phyloP scores from a whole-genome alignment of 2,888 invertebrate genomes.

The Ectobius pallidus region DNA sequence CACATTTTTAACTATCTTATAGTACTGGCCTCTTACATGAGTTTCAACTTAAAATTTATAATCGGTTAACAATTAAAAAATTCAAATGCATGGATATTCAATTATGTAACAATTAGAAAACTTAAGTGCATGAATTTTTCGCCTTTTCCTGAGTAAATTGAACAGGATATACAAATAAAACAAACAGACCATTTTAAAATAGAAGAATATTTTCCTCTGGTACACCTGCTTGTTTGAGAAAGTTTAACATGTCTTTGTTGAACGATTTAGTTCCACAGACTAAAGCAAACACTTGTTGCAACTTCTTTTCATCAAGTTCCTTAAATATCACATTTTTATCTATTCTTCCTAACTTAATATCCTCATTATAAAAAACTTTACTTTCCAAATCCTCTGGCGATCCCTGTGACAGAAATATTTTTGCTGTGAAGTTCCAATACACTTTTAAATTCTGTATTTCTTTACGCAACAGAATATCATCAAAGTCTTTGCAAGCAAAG shows the following conservation, averaged over 20 bases:
- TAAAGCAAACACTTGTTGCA: constrained; percentile 56
- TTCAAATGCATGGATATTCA: too few relatives aligned
- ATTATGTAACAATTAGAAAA: too few relatives aligned
- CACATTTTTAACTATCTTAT: too few relatives aligned
- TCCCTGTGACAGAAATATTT: constrained; percentile 62
- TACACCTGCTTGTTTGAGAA: constrained; percentile 1
- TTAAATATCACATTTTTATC: constrained; percentile 51
- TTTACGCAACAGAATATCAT: constrained; percentile 66
- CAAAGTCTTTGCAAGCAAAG: constrained; percentile 64
- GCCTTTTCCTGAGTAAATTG: too few relatives aligned
- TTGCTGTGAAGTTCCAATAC: constrained; percentile 78
- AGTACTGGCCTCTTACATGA: too few relatives aligned
- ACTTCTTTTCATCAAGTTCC: constrained; percentile 51
- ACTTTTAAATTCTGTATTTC: constrained; percentile 63
- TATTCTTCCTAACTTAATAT: constrained; percentile 56
- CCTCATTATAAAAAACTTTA: constrained; percentile 60
- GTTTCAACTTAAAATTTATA: too few relatives aligned
- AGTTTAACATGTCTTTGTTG: constrained; percentile 55
- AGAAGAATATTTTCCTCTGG: constrained; percentile 13
- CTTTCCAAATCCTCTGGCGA: constrained; percentile 16
- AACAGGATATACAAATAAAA: too few relatives aligned
- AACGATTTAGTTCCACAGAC: constrained; percentile 68
- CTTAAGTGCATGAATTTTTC: too few relatives aligned
- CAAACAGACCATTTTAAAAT: too few relatives aligned
- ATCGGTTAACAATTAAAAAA: too few relatives aligned